phyloP scores from a whole-genome alignment of 2,888 invertebrate species.

The Tenthredo distinguenda region DNA sequence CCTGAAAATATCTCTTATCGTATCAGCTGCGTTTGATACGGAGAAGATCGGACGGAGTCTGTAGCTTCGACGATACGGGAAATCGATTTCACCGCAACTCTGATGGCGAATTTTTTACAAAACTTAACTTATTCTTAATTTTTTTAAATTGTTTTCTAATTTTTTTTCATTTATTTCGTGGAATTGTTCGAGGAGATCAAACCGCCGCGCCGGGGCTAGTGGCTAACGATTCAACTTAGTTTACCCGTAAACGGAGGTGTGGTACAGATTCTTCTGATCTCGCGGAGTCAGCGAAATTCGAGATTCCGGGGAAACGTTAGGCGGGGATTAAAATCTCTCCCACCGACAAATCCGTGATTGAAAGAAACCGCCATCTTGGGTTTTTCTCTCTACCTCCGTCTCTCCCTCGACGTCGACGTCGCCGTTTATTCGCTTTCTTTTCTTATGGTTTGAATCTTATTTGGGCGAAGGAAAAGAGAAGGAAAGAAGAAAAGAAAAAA shows the following conservation, averaged over 20 bases:
- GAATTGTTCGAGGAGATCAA: not conserved
- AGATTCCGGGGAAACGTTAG: not conserved
- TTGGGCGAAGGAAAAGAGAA: not conserved
- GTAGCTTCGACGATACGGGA: not conserved
- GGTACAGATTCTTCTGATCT: not conserved
- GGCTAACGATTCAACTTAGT: slow-evolving; percentile 34
- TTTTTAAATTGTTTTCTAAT: not conserved
- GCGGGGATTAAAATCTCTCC: slow-evolving; percentile 39
- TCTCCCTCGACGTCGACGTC: not conserved
- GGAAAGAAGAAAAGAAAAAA: not conserved
- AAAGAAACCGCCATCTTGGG: slow-evolving; percentile 42
- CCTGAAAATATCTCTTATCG: not conserved
- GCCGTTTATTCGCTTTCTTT: not conserved
- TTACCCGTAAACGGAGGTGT: not conserved
- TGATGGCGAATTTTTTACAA: too few relatives aligned
- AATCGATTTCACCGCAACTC: not conserved
- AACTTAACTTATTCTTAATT: not conserved
- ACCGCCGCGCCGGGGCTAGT: not conserved
- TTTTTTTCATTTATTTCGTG: not conserved
- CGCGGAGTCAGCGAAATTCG: slow-evolving; percentile 16
- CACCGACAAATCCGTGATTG: slow-evolving; percentile 31
- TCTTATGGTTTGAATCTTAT: slow-evolving; percentile 5
- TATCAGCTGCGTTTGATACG: not conserved
- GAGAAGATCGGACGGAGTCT: not conserved
- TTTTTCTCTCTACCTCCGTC: not conserved